These are phyloP conservation scores for Mesembrinibis cayennensis DNA, from an alignment of 2,113 vertebrate species.

Conservation along the genomic window DNA sequence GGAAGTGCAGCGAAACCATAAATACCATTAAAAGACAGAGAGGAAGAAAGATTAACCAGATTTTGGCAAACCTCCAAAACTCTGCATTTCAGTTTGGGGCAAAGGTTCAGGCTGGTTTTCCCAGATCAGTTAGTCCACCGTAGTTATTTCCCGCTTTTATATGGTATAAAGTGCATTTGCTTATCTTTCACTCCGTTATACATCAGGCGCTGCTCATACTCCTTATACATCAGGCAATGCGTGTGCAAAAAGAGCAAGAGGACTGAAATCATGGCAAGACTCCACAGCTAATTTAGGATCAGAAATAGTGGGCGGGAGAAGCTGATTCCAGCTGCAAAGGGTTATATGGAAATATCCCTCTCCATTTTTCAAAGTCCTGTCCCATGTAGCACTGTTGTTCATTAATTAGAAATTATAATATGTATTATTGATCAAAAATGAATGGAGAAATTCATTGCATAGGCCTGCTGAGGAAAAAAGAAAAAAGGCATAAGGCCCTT, in stretches of 20 bases:
- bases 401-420: constrained; percentile 25
- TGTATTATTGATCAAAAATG: neutral
- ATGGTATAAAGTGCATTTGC: neutral
- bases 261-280: constrained; percentile 40
- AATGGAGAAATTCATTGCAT: constrained; percentile 10
- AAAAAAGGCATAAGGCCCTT: neutral
- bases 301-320: constrained; percentile 6
- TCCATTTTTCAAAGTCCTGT: constrained; percentile 12
- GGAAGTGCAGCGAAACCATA: constrained; percentile 4
- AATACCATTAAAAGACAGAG: constrained; percentile 42
- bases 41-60: constrained; percentile 59
- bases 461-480: neutral
- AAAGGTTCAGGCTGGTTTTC: constrained; percentile 48
- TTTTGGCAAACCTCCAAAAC: constrained; percentile 39
- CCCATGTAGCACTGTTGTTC: neutral
- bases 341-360: constrained; percentile 54
- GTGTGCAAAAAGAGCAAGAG: neutral
- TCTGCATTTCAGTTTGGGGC: constrained; percentile 42
- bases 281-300: constrained; percentile 47
- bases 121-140: neutral
- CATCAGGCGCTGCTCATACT: neutral
- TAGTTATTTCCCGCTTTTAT: neutral
- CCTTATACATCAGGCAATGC: neutral
- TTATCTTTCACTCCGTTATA: neutral
- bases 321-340: constrained; percentile 51